A percentile compares a stretch with the other conserved stretches of the same genome.
Evolutionary conservation across 2,113 vertebrate genomes (phyloP).

Genomic region (Notothenia rossii): DNA sequence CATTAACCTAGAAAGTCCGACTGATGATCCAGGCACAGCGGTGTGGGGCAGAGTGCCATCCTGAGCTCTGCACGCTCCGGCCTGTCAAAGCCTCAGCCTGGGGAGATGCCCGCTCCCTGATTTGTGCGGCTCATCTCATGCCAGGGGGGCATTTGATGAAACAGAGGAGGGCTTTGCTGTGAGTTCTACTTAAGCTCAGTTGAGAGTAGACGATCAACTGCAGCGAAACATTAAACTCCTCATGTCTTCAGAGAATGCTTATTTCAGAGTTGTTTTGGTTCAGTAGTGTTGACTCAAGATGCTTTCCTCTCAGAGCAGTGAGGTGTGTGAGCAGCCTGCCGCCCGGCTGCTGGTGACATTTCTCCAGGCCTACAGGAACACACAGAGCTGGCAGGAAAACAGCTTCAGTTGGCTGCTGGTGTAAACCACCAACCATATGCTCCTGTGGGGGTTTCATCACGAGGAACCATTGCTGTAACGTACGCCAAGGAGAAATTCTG

Average conservation of each 20-base stretch:
- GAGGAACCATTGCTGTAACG: conserved; percentile 28
- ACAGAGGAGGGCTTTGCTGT: conserved; percentile 35
- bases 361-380: conserved; percentile 63
- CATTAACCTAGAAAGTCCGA: conserved; percentile 57
- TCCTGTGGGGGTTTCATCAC: conserved; percentile 53
- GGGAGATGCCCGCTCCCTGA: conserved; percentile 71
- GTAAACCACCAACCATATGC: conserved; percentile 79
- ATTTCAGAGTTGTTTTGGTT: conserved; percentile 19
- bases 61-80: conserved; percentile 59
- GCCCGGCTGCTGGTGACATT: conserved; percentile 53
- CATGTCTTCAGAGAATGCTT: conserved; percentile 27
- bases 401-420: conserved; percentile 61
- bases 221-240: conserved; percentile 34
- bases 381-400: conserved; percentile 65
- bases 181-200: conserved; percentile 46
- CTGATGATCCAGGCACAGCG: conserved; percentile 41
- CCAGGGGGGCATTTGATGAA: conserved; percentile 63
- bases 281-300: conserved; percentile 35
- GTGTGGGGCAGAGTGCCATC: conserved; percentile 66
- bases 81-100: conserved; percentile 66
- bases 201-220: conserved; percentile 33
- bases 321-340: conserved; percentile 59
- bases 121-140: conserved; percentile 54
- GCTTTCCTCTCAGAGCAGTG: conserved; percentile 40
- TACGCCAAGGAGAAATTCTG: conserved; percentile 12